Base-by-base conservation (phyloP, 2,113 vertebrate genomes). In the Syrrhaptes paradoxus region DNA sequence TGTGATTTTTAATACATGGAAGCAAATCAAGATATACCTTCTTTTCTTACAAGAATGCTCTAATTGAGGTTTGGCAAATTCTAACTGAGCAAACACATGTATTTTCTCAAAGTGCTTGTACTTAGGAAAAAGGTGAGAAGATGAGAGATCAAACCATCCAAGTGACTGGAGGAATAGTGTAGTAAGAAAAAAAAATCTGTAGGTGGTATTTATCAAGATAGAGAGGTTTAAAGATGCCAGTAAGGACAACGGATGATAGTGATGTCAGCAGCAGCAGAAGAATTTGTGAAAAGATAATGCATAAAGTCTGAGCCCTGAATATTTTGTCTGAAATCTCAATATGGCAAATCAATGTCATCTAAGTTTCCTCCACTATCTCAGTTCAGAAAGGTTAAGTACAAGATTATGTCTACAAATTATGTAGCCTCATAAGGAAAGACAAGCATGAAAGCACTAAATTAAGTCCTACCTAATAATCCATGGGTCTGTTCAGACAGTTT, bases 401-500 rank as follows among this genome's bases (percentile, higher is more conserved):
- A 68, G 71, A 54, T 17, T 68, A 8, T 65, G 20, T 67, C 57
- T 70, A 45, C 12, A 74, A 66, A 63, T 51, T 20, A 68, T 4
- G 13, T n/a, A 66, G 36, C 17, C 25, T 80, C 26, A 9, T 25
- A 77, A 83, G 11, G 41, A 73, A 85, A 54, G 51, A 38, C 17
- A 45, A 79, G 31, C 49, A 76, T 7, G 10, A 55, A 81, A 49
- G 57, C 22, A 58, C 17, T 12, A 34, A 80, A 61, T n/a, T 20
- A 45, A 87, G 19, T 34, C 96, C 57, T 99, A 99, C 99, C 99
- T 95, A 99, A 97, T 21, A 99, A 97, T 57, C 99, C 99, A 16
- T 99, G 99, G 43, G 99, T 99, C 68, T 93, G 95, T 25, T 96
- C 78, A 54, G 99, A 99, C 63, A 99, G 95, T 54, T 97, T 97